These are phyloP conservation scores for Trachythela sp. DNA, from an alignment of 64 coral and sea anemone species.

Conservation along the genomic window DNA sequence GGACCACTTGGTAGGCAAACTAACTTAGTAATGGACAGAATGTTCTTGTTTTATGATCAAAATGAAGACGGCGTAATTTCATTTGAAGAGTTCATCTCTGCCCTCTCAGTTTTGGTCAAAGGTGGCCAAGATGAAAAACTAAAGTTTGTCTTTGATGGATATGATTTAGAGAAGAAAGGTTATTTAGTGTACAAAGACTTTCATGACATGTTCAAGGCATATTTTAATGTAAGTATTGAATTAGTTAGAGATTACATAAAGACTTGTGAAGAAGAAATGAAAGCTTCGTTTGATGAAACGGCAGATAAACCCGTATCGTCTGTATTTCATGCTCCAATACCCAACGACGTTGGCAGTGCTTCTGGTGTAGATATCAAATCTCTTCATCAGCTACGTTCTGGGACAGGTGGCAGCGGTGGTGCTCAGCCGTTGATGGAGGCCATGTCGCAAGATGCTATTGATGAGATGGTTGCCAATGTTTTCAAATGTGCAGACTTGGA, in stretches of 20 bases:
- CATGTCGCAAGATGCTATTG: conserved; percentile 99
- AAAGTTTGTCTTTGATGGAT: conserved; percentile 79
- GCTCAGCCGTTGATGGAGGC: conserved; percentile 93
- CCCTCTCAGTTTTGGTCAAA: conserved; percentile 84
- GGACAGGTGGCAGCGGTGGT: conserved; percentile 40
- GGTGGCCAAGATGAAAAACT: conserved; percentile 94
- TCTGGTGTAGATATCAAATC: conserved; percentile 53
- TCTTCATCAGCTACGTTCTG: conserved; percentile 46
- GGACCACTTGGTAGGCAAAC: conserved; percentile 77
- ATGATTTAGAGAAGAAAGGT: conserved; percentile 81
- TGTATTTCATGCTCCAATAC: conserved; percentile 97
- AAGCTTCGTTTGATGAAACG: conserved; percentile 89
- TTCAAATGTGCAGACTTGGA: conserved; percentile 78
- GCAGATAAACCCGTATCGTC: conserved; percentile 86
- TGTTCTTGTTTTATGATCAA: conserved; percentile 98
- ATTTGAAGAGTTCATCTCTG: conserved; percentile 82
- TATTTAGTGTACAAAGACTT: conserved; percentile 73
- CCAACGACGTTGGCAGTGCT: conserved; percentile 39
- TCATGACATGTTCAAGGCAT: conserved; percentile 97
- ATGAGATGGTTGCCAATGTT: conserved; percentile 98
- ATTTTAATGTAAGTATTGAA: conserved; percentile 95
- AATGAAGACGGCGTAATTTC: conserved; percentile 72
- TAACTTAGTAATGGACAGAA: conserved; percentile 92
- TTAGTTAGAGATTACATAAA: conserved; percentile 86
- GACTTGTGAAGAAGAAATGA: conserved; percentile 98